Base-by-base conservation (phyloP, 2,888 invertebrate genomes). In the Ganaspis brasiliensis region DNA sequence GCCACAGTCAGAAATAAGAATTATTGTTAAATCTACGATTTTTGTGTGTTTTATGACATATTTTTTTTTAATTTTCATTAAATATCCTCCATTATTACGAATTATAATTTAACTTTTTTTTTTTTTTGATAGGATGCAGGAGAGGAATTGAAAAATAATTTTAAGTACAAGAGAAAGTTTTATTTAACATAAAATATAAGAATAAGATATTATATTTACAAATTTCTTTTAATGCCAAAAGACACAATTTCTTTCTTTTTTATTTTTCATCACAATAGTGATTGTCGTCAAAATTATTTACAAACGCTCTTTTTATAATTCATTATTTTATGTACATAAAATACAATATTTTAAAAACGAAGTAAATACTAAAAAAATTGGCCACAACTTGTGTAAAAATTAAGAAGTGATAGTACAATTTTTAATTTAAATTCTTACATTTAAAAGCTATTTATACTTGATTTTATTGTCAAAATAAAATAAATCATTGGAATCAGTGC, bases 151-250 rank as follows among this genome's bases (percentile, higher is more conserved):
- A 77, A 88, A 88, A 86, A 86, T n/a, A 88, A 87, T 88, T 80
- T 83, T 80, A 85, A 81, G 84, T 85, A 85, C 80, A 74, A 85
- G 76, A 87, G 86, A 88, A 86, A 87, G 82, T 84, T 89, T 90
- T 90, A 89, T 90, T 90, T 82, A 88, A 85, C 86, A 87, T 84
- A 89, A 88, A 89, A 84, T 84, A 87, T 85, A 87, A 86, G 78
- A 24, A 6, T n/a, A 67, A 16, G 74, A 75, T 78, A 73, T 70
- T 81, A 73, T 83, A 82, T 83, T 79, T 84, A 86, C 83, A 86
- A 81, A 63, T 63, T 71, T 73, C 40, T 26, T 61, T n/a, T 49
- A 55, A 57, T 72, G 21, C 52, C 57, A 59, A 67, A 40, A 67
- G 24, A 45, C 67, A 24, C 45, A 67, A 67, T 45, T 67, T 45